Percentiles rank a stretch among this genome's conserved stretches.
These are phyloP conservation scores for Cantharis nigra DNA, from an alignment of 2,888 invertebrate species.

Conservation along the genomic window DNA sequence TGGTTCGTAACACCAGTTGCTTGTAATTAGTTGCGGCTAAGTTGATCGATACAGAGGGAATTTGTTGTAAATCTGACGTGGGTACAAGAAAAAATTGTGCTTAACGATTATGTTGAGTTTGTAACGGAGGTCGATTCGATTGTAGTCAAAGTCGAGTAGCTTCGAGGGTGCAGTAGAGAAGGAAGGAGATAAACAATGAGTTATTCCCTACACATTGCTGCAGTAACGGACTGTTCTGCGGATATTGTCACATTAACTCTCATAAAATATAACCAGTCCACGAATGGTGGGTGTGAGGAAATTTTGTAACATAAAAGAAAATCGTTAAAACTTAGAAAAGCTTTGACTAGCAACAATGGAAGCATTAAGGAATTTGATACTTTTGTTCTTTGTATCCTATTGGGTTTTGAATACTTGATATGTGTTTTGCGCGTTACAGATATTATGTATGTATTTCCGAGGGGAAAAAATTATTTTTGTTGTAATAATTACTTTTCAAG, in stretches of 20 bases:
- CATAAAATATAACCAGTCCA: neutral
- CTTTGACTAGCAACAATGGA: constrained; percentile 9
- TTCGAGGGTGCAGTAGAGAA: constrained; percentile 8
- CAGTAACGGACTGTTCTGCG: constrained; percentile 21
- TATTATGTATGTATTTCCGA: neutral
- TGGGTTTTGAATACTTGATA: neutral
- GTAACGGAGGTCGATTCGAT: neutral
- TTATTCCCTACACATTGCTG: constrained; percentile 33
- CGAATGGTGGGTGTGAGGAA: neutral
- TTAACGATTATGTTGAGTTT: neutral
- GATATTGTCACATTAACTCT: constrained; percentile 16
- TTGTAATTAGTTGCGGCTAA: neutral
- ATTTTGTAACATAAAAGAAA: constrained; percentile 4
- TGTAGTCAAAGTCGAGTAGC: constrained; percentile 2
- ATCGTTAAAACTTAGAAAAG: constrained; percentile 19
- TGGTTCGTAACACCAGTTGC: neutral
- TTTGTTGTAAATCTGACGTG: neutral
- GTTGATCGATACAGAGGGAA: neutral
- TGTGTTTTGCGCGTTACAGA: neutral
- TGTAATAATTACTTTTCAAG: too few relatives aligned
- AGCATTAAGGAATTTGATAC: constrained; percentile 8
- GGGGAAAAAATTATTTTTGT: neutral
- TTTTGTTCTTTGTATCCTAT: constrained; percentile 4
- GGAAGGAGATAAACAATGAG: constrained; percentile 31
- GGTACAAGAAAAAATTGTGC: neutral